Conservation (phyloP, 1,140 invertebrate genomes). For the Zaprionus gabonicus region DNA sequence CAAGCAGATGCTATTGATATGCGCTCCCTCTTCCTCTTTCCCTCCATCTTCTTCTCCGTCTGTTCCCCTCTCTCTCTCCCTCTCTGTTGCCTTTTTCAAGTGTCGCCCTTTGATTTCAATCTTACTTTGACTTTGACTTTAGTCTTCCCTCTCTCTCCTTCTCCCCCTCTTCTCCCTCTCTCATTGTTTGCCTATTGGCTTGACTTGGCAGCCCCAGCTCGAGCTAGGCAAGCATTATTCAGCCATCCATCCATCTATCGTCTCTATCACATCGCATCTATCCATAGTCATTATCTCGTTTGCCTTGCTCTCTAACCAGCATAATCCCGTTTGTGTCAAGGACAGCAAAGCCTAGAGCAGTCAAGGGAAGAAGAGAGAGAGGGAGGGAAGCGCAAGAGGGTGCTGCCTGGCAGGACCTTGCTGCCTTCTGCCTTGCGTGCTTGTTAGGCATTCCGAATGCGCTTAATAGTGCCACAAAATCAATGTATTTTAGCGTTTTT, state of each 20-base stretch:
- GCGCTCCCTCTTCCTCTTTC: background rate
- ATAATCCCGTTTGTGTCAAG: constrained; percentile 64
- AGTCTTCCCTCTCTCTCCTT: background rate
- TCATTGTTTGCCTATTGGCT: constrained; percentile 12
- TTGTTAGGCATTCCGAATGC: constrained; percentile 63
- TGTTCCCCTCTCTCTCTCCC: background rate
- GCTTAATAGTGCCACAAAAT: constrained; percentile 78
- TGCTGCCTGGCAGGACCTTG: background rate
- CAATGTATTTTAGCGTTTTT: constrained; percentile 67
- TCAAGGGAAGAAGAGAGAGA: background rate
- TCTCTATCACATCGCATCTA: constrained; percentile 17
- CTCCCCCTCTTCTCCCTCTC: background rate
- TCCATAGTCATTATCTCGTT: constrained; percentile 71
- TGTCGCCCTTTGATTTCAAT: constrained; percentile 64
- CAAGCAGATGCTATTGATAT: constrained; percentile 60
- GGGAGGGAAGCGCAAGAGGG: background rate
- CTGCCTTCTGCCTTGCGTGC: constrained; percentile 62
- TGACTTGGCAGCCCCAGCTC: constrained; percentile 11
- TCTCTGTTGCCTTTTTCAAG: background rate
- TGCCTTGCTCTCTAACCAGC: constrained; percentile 60
- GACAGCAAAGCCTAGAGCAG: constrained; percentile 20
- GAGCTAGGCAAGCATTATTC: constrained; percentile 24
- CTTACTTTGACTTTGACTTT: constrained; percentile 33
- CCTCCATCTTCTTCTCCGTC: background rate
- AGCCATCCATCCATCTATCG: constrained; percentile 14